Evolutionary conservation across 2,888 invertebrate genomes (phyloP).

Genomic region (Dasysyrphus tricinctus): DNA sequence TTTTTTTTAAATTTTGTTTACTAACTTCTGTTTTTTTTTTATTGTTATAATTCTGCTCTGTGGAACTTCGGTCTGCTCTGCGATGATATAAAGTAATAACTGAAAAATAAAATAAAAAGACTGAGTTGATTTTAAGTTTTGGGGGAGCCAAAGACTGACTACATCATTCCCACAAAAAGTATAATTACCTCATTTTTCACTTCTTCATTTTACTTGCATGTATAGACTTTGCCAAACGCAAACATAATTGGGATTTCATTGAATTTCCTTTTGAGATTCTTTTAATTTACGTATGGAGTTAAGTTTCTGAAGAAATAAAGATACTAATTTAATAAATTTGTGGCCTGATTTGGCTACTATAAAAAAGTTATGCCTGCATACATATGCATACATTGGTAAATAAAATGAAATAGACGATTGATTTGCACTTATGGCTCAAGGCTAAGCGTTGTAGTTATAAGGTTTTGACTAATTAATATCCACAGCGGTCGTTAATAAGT

Average conservation of each 20-base stretch:
- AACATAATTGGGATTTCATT: not conserved
- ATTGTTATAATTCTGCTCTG: conserved; percentile 29
- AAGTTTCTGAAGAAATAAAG: not conserved
- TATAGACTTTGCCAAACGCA: not conserved
- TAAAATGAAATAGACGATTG: too few species aligned
- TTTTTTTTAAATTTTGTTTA: not conserved
- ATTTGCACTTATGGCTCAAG: too few species aligned
- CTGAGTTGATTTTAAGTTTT: conserved; percentile 13
- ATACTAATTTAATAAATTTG: too few species aligned
- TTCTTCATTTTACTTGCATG: conserved; percentile 50
- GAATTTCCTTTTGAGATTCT: not conserved
- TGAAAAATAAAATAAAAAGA: conserved; percentile 38
- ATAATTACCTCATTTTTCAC: conserved; percentile 5
- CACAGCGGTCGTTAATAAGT: too few species aligned
- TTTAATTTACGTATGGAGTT: not conserved
- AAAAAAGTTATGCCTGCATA: too few species aligned
- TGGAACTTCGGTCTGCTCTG: conserved; percentile 45
- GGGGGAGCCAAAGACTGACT: not conserved
- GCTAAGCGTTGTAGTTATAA: too few species aligned
- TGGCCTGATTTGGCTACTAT: too few species aligned
- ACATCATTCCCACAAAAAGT: conserved; percentile 5
- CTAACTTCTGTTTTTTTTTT: conserved; percentile 9
- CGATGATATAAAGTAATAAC: conserved; percentile 45
- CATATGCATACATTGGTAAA: too few species aligned
- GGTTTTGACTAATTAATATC: too few species aligned